Conservation (phyloP, 2,888 invertebrate genomes). For the Cephonodes hylas region DNA sequence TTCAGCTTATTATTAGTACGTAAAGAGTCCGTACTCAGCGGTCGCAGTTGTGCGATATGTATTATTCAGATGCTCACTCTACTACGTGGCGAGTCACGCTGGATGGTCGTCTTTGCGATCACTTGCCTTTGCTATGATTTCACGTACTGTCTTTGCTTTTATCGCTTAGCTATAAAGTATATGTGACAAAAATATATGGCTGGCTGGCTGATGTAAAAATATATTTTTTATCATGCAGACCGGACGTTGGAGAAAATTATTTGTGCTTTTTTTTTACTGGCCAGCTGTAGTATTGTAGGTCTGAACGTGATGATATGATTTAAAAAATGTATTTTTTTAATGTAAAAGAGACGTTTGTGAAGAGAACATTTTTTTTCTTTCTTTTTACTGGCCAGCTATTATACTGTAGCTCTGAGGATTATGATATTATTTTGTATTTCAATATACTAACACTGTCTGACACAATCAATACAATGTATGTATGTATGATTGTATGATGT, state of each 20-base stretch:
- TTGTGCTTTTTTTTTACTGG: neutral
- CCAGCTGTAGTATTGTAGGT: too few species aligned
- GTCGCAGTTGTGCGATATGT: slow-evolving; percentile 53
- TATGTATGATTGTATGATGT: too few species aligned
- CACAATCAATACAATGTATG: too few species aligned
- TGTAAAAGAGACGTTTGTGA: too few species aligned
- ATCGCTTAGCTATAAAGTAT: neutral
- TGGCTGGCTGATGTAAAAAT: neutral
- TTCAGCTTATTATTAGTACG: slow-evolving; percentile 21
- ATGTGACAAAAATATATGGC: too few species aligned
- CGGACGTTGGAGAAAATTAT: neutral
- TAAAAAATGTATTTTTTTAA: too few species aligned
- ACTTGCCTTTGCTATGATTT: slow-evolving; percentile 14
- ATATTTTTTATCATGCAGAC: neutral
- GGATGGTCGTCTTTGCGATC: slow-evolving; percentile 35
- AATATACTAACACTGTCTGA: too few species aligned
- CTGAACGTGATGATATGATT: too few species aligned
- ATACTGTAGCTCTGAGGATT: too few species aligned
- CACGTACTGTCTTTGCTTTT: slow-evolving; percentile 11
- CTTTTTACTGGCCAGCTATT: too few species aligned
- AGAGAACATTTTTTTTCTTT: too few species aligned
- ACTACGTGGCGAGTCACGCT: slow-evolving; percentile 38
- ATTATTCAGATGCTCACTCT: slow-evolving; percentile 51
- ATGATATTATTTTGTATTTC: too few species aligned
- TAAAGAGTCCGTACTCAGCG: slow-evolving; percentile 41